Percentiles rank a stretch among this genome's conserved stretches.
Evolutionary conservation across 2,888 invertebrate species (phyloP).

Genomic region (Rugalucina vietnamica): DNA sequence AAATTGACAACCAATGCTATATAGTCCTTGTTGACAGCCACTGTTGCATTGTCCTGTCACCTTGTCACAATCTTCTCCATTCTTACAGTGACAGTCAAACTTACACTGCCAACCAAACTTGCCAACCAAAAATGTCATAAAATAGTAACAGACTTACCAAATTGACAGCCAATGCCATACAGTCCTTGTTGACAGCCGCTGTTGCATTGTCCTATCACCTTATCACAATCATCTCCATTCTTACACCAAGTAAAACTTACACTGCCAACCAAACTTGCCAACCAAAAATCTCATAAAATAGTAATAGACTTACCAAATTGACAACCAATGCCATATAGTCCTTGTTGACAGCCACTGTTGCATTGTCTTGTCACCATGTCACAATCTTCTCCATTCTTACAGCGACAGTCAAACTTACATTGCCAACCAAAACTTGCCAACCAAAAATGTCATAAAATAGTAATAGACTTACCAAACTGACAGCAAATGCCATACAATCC

Average conservation of each 20-base stretch:
- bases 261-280: constrained; percentile 57
- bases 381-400: constrained; percentile 49
- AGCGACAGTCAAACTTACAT: constrained; percentile 52
- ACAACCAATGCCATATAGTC: constrained; percentile 68
- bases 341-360: constrained; percentile 54
- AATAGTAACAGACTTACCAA: no score
- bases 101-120: constrained; percentile 59
- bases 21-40: constrained; percentile 61
- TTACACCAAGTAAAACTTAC: no score
- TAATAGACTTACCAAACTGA: constrained; percentile 69
- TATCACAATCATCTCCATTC: constrained; percentile 51
- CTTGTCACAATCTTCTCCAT: constrained; percentile 53
- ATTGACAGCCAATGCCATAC: constrained; percentile 70
- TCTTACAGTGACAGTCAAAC: constrained; percentile 52
- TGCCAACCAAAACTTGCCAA: constrained; percentile 62
- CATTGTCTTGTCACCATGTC: constrained; percentile 53
- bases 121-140: no score
- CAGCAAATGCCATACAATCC: constrained; percentile 68
- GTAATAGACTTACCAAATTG: constrained; percentile 69
- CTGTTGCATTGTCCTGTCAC: constrained; percentile 45
- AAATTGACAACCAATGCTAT: constrained; percentile 69
- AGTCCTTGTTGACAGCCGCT: constrained; percentile 58
- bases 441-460: no score
- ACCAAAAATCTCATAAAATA: no score
- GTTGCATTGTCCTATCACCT: constrained; percentile 46